phyloP scores from a whole-genome alignment of 2,113 vertebrate species.

The Podarcis muralis region DNA sequence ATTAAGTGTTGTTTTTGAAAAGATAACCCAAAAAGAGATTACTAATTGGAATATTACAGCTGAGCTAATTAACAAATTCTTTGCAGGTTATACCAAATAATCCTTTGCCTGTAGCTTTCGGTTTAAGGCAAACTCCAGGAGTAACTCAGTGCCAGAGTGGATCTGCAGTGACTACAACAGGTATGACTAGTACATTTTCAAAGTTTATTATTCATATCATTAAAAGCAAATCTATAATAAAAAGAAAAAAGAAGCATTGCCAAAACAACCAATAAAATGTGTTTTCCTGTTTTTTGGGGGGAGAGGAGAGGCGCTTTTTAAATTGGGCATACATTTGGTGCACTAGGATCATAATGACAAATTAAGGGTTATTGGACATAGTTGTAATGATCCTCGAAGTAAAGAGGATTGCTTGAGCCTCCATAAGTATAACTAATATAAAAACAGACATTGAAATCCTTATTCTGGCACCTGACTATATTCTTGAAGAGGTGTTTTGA shows the following conservation, averaged over 20 bases:
- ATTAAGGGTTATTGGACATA: background rate
- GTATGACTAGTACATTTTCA: conserved; percentile 72
- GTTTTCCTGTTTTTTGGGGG: background rate
- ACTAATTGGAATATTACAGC: conserved; percentile 69
- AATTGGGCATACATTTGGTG: background rate
- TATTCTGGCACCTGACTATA: background rate
- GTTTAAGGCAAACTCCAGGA: conserved; percentile 78
- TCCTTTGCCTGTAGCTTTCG: conserved; percentile 82
- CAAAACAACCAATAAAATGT: background rate
- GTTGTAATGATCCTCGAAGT: no score
- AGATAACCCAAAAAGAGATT: conserved; percentile 13
- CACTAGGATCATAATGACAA: background rate
- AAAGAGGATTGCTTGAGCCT: background rate
- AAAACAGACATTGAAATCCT: background rate
- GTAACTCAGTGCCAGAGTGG: conserved; percentile 82
- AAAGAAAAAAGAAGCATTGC: background rate
- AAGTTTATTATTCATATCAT: no score
- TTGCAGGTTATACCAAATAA: conserved; percentile 79
- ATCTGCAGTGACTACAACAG: conserved; percentile 84
- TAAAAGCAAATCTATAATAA: background rate
- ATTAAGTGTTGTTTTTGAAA: background rate
- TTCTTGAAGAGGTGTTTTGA: background rate
- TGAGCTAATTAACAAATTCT: conserved; percentile 87
- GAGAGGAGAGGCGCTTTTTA: background rate
- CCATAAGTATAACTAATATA: background rate